These are phyloP conservation scores for Drosophila percnosoma DNA, from an alignment of 2,888 invertebrate genomes.

Conservation along the genomic window DNA sequence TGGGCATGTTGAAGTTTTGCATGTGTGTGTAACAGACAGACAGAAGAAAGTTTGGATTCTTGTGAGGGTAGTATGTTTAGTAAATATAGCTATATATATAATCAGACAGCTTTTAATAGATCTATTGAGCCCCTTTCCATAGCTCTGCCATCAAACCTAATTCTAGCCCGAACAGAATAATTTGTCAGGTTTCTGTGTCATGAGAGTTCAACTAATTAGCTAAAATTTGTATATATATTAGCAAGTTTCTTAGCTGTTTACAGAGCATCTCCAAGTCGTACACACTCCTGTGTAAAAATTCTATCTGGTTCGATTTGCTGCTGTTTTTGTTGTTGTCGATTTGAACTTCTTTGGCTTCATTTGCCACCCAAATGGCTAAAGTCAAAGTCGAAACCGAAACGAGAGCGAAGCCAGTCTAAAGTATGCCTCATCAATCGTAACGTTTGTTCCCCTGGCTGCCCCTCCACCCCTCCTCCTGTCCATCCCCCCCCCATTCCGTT, in stretches of 20 bases:
- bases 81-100: too few species aligned
- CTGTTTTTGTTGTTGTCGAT: slow-evolving; percentile 29
- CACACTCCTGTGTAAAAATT: background rate
- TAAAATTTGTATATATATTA: background rate
- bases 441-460: slow-evolving; percentile 15
- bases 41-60: too few species aligned
- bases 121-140: background rate
- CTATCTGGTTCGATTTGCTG: slow-evolving; percentile 26
- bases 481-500: slow-evolving; percentile 7
- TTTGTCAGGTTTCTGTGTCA: background rate
- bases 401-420: slow-evolving; percentile 7
- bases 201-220: background rate
- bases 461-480: background rate
- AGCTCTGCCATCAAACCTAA: background rate
- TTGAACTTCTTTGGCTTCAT: slow-evolving; percentile 57
- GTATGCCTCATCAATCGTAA: slow-evolving; percentile 34
- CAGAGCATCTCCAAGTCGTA: background rate
- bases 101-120: background rate
- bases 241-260: background rate
- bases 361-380: slow-evolving; percentile 36
- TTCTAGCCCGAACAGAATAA: background rate
- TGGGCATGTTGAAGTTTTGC: background rate
- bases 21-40: too few species aligned
- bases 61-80: too few species aligned
- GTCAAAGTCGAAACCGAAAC: slow-evolving; percentile 5